Base-by-base conservation (phyloP, 2,797 vertebrate genomes). In the Moxostoma hubbsi region DNA sequence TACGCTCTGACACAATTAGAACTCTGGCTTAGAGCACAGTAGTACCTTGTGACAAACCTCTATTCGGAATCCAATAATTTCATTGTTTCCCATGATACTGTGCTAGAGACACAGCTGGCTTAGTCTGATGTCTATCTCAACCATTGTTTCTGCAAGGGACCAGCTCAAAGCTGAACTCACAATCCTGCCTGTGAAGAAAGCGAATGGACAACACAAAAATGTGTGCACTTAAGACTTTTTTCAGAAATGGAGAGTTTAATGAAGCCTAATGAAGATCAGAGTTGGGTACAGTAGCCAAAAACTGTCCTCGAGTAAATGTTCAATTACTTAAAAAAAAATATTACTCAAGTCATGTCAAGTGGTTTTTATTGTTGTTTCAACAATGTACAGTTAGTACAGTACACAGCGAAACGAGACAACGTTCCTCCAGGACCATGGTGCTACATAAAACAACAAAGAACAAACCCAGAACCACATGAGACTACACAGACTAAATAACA, bases 211-310 rank as follows among this genome's bases (percentile, higher is more conserved):
- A 77, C 69, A 62, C 46, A 82, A 79, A 57, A 85, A 84, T 82
- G 74, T 36, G 36, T 79, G 80, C 18, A 50, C 53, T 59, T 6
- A 61, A 53, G 58, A 16, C 71, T n/a, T 82, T 81, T 75, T 36
- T 82, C 84, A 89, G 89, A 93, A 92, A 88, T 62, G 73, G 86
- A 92, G 90, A 88, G 65, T 86, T 88, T 90, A 92, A 93, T 90
- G 90, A 92, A 92, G 89, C 85, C 89, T 92, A 92, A 93, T 93
- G 91, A 93, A 93, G 91, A 94, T 93, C 24, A 24, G 24, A 24
- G 24, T 1, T 24, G 24, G 24, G 24, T 24, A 24, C 1, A 24
- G 24, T 24, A 24, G 24, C 24, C 24, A 24, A 24, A 24, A 24
- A 24, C 24, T 0, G 24, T 24, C 24, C 24, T 24, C 24, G 3